Evolutionary conservation across 2,797 vertebrate species (phyloP), one percentile per base, ranked within the genome.

Genomic region (Moxostoma hubbsi): DNA sequence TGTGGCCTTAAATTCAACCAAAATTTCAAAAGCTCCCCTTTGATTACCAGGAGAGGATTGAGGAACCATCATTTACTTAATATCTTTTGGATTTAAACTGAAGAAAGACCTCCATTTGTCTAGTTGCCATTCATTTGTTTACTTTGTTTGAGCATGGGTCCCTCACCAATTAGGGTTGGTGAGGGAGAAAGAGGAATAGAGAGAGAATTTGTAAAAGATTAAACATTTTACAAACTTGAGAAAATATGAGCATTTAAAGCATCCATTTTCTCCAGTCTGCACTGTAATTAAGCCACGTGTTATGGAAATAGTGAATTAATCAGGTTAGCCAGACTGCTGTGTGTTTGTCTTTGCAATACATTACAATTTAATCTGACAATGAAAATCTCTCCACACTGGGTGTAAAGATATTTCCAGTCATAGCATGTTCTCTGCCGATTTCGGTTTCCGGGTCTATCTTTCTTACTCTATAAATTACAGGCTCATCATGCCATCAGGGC

Each of bases 211-310:
- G n/a, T 6, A 57, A 66, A 68, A 46, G 57, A 61, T 69, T 6
- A 46, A 79, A 36, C 36, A 36, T 36, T 36, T 36, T 36, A 5
- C 36, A 36, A 46, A 71, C 68, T 71, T 57, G 47, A 43, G 53
- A 61, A 81, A 75, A 77, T 55, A 81, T 72, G 45, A 75, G 73
- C 81, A 75, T 58, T 11, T 72, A 80, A 85, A 84, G 49, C n/a
- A 54, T 69, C 80, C 73, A 73, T 86, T 86, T 86, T 83, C 84
- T 84, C 80, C 76, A 47, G 82, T 86, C 82, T 82, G 67, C 73
- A 12, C 72, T 69, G 85, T 87, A 88, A 91, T 91, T 90, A 89
- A 88, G 85, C 85, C 83, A 86, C 89, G 86, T 83, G 77, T 72
- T 70, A 82, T 80, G 81, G 88, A 9, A 85, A 81, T 82, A 82